These are phyloP conservation scores for Delphinapterus leucas DNA, from an alignment of 2,113 vertebrate species.

Conservation along the genomic window DNA sequence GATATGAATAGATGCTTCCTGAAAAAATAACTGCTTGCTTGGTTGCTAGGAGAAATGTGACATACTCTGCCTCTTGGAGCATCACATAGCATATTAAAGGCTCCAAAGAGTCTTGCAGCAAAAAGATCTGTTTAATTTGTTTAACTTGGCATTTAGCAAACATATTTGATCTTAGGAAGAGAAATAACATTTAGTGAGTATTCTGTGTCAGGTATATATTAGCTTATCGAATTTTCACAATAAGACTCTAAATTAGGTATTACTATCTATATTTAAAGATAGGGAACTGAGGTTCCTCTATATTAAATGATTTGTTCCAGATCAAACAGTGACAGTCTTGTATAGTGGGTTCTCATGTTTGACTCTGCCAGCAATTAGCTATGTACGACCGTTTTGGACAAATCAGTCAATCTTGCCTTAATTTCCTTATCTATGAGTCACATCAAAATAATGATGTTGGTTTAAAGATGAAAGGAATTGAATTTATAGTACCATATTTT, in stretches of 20 bases:
- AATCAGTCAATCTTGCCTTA: neutral
- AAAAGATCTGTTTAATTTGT: conserved; percentile 21
- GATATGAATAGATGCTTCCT: neutral
- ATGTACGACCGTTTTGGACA: neutral
- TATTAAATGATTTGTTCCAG: neutral
- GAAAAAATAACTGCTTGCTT: neutral
- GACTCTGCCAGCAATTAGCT: neutral
- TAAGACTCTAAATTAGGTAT: conserved; percentile 11
- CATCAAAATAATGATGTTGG: neutral
- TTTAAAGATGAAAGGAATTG: conserved; percentile 2
- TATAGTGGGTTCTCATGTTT: neutral
- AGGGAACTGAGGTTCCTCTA: neutral
- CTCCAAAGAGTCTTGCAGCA: neutral
- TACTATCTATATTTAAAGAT: neutral
- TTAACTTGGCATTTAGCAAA: conserved; percentile 12
- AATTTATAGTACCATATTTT: conserved; percentile 15
- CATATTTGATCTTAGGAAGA: conserved; percentile 5
- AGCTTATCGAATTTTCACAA: neutral
- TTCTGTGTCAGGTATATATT: neutral
- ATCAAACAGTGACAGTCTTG: neutral
- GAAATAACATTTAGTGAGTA: conserved; percentile 10
- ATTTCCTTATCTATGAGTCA: neutral
- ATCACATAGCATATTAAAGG: neutral
- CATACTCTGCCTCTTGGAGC: neutral
- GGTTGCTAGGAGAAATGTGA: conserved; percentile 11